Base-by-base conservation (phyloP, 2,797 vertebrate species). In the Coregonus sp. region DNA sequence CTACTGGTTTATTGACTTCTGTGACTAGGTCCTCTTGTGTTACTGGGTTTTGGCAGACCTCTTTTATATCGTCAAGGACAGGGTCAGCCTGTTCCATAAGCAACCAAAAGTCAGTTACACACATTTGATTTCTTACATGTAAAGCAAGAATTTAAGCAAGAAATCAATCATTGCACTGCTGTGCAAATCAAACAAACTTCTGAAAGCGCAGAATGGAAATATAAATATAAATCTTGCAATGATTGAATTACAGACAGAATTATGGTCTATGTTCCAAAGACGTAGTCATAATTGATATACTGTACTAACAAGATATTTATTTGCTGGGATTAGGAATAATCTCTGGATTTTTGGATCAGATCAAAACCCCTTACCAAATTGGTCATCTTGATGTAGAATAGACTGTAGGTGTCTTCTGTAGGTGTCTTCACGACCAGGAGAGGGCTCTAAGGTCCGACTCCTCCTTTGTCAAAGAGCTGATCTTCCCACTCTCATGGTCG, bases 331-430 rank as follows among this genome's bases (percentile, higher is more conserved):
- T 54, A 16, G 52, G 16, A 54, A 15, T 54, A 14, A 11, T 54
- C 52, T 54, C 52, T 54, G 52, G 52, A 4, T 56, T 33, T 52
- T 52, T 52, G 51, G 11, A 52, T 52, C 51, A 52, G 51, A 14
- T 52, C 15, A 40, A n/a, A 51, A 56, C 2, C 1, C 63, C 78
- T 83, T 85, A 93, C 93, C 88, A 83, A 77, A 79, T 82, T 85
- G 14, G 86, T 86, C 56, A 52, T 93, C 85, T 87, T 93, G 83
- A 93, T 83, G 86, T 91, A 93, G 82, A 88, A 92, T 56, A 93
- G 90, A 61, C 37, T 70, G 80, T 73, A 88, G 54, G 50, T 29
- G 54, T 89, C 80, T 3, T 86, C 69, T 79, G 75, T 89, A 88
- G 78, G 93, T 63, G 52, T 93, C 25, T 25, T 25, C 25, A 25